Evolutionary conservation across 2,888 invertebrate species (phyloP), one percentile per base, ranked within the genome.

Genomic region (Noctua pronuba): DNA sequence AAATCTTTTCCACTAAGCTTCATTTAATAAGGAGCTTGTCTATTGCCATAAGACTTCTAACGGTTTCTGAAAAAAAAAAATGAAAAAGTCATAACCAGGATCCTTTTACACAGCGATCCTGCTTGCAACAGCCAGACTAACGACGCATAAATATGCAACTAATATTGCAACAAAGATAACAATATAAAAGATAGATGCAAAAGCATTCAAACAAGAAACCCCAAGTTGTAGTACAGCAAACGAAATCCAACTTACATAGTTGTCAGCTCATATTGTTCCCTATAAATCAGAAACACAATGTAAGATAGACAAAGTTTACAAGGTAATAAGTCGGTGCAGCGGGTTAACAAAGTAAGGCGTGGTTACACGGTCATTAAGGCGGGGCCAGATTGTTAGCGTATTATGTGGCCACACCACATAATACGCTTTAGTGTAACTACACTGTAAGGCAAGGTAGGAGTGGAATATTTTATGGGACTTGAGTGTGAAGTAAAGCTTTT

Each of bases 261-360:
- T 24, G 13, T 2, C 21, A n/a, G 21, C n/a, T 18, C 28, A 49
- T 38, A 21, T 41, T 65, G 65, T 18, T 24, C 62, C n/a, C 28
- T n/a, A 18, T 52, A 41, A 52, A 69, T 82, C 67, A 71, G 70
- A 28, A 18, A 52, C 18, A 70, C 68, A 68, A 49, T 60, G 52
- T 60, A 21, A 44, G 6, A 44, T 11, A 38, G 13, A 46, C n/a
- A 10, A 49, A 76, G 44, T 60, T 66, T n/a, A 70, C 70, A 55
- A 44, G 52, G 52, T 44, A 70, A 28, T 62, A 68, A 68, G 35
- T 58, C 49, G 24, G 1, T 44, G 71, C 62, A 68, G 28, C 60
- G 31, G 7, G 18, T 16, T 62, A 4, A 83, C 80, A 67, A 49
- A 55, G 83, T 83, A 52, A 35, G 31, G 60, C n/a, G 46, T n/a